These are phyloP conservation scores for Rosalia funebris DNA, from an alignment of 2,888 invertebrate species.

Conservation along the genomic window DNA sequence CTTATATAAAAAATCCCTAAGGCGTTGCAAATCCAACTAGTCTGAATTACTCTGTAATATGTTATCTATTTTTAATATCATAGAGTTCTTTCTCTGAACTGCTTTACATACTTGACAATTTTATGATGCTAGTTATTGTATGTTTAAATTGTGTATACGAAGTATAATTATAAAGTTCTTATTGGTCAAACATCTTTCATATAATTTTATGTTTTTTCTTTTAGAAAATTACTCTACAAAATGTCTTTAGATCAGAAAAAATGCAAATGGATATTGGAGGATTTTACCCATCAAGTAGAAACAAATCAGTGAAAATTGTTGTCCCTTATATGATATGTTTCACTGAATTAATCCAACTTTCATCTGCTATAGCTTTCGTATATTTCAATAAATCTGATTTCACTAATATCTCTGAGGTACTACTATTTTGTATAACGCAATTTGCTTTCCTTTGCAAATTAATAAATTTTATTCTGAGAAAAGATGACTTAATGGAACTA, in stretches of 20 bases:
- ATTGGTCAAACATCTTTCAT: too few relatives aligned
- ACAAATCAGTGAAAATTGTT: constrained; percentile 19
- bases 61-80: too few relatives aligned
- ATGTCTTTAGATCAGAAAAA: constrained; percentile 31
- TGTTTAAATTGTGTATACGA: too few relatives aligned
- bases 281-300: constrained; percentile 33
- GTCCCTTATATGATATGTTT: constrained; percentile 3
- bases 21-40: too few relatives aligned
- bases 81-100: too few relatives aligned
- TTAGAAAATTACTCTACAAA: constrained; percentile 30
- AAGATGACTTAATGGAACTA: constrained; percentile 15
- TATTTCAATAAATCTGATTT: constrained; percentile 28
- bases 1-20: too few relatives aligned
- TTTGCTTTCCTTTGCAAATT: constrained; percentile 38
- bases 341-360: constrained; percentile 26
- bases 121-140: too few relatives aligned
- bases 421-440: constrained; percentile 38
- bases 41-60: too few relatives aligned
- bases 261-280: constrained; percentile 33
- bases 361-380: constrained; percentile 14
- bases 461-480: constrained; percentile 31
- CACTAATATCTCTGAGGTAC: constrained; percentile 33
- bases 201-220: constrained; percentile 15
- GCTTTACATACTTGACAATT: too few relatives aligned
- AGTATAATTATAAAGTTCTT: too few relatives aligned